Evolutionary conservation across 2,113 vertebrate species (phyloP), one percentile per base, ranked within the genome.

Genomic region (Emydura subglobosa): DNA sequence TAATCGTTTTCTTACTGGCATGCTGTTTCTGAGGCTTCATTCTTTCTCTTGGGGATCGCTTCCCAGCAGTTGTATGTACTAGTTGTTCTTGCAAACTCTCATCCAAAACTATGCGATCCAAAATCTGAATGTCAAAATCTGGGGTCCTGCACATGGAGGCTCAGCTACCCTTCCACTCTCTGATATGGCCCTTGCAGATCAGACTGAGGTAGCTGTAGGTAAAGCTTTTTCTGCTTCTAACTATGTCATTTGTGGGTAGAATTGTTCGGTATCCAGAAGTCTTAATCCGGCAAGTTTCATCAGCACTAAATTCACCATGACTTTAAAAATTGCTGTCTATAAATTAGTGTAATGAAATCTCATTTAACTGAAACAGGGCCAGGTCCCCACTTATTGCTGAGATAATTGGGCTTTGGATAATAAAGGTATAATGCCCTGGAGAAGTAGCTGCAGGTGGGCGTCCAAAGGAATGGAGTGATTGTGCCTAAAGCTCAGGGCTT

Each of bases 1-100:
- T 57, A 11, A 0, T 0, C 25, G 31, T 1, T 1, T 2, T 47
- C 39, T 29, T 31, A 54, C 7, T 82, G 86, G 24, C 50, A 47
- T 51, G 59, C 55, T 10, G 59, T 59, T 14, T 65, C 19, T 59
- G 39, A 42, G 11, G 39, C 24, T 82, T 85, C 91, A 24, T n/a
- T 89, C 27, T 54, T 83, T 90, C 91, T 27, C 80, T 49, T 3
- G 59, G 79, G 31, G 81, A 85, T 53, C 11, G 39, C 90, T 44
- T 47, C 39, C 39, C 10, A 44, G 27, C 10, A 44, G 34, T 68
- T 68, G 16, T n/a, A 39, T 10, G 17, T 68, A 68, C 34, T 68
- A 68, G 65, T 39, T 68, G 34, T 68, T 68, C 65, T 68, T 68
- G 34, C 34, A 68, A 21, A 68, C 34, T 21, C 65, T 68, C 34